These are phyloP conservation scores for Gorsachius goisagi DNA, from an alignment of 2,113 vertebrate species.

Conservation along the genomic window DNA sequence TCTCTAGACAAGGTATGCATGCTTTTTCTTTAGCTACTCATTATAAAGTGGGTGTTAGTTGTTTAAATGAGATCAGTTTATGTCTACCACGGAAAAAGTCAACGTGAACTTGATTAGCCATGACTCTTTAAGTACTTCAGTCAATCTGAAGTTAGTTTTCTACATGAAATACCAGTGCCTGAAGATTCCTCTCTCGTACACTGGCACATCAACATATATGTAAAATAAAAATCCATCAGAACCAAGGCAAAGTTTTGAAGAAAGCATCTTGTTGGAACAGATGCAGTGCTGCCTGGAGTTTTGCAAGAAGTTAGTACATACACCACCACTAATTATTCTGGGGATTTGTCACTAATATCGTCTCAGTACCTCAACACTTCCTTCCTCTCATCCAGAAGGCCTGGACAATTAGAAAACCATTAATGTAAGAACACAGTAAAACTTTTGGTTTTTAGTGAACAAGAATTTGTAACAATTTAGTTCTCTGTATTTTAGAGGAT, in stretches of 20 bases:
- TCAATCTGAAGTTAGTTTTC: neutral
- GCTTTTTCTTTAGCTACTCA: neutral
- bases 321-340: neutral
- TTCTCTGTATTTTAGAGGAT: neutral
- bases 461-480: neutral
- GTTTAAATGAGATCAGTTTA: neutral
- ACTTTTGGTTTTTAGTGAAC: neutral
- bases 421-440: neutral
- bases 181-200: neutral
- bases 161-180: neutral
- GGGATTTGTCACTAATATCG: neutral
- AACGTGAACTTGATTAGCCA: neutral
- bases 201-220: rapidly evolving
- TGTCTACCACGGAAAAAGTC: neutral
- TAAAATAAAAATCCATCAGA: neutral
- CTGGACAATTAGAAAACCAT: neutral
- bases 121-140: neutral
- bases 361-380: neutral
- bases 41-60: neutral
- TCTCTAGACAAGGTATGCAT: neutral
- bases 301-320: neutral
- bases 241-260: neutral
- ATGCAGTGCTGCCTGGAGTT: too few species aligned
- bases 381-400: neutral
- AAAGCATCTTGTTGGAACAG: neutral